Percentiles rank a stretch among this genome's conserved stretches.
These are phyloP conservation scores for Microhierax caerulescens DNA, from an alignment of 2,797 vertebrate species.

Conservation along the genomic window DNA sequence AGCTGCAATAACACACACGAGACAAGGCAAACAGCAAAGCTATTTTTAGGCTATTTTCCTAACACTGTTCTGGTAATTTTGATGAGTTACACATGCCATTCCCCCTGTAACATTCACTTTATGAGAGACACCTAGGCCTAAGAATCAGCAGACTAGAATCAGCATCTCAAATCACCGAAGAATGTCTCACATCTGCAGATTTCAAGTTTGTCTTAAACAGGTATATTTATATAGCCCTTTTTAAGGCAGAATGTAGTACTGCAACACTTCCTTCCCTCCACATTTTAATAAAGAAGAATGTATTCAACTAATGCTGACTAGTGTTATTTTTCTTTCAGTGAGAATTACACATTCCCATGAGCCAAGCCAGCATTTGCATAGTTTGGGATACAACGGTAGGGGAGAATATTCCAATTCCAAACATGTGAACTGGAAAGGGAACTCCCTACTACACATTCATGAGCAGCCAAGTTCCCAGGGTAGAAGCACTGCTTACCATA, in stretches of 20 bases:
- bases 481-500: background rate
- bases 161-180: background rate
- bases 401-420: background rate
- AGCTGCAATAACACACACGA: background rate
- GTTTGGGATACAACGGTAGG: background rate
- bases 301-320: background rate
- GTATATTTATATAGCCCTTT: rapidly evolving
- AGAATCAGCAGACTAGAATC: background rate
- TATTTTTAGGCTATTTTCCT: background rate
- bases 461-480: background rate
- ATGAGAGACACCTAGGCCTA: background rate
- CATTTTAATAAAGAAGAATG: background rate
- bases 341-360: background rate
- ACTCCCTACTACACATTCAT: rapidly evolving
- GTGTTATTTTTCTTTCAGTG: background rate
- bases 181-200: background rate
- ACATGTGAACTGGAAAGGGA: background rate
- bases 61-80: background rate
- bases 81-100: background rate
- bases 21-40: background rate
- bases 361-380: background rate
- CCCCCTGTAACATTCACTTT: background rate
- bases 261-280: background rate
- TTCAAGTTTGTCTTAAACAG: background rate
- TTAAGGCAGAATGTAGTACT: background rate